A percentile compares a stretch with the other conserved stretches of the same genome.
Conservation (phyloP, 1,140 invertebrate genomes). For the Magallana gigas region DNA sequence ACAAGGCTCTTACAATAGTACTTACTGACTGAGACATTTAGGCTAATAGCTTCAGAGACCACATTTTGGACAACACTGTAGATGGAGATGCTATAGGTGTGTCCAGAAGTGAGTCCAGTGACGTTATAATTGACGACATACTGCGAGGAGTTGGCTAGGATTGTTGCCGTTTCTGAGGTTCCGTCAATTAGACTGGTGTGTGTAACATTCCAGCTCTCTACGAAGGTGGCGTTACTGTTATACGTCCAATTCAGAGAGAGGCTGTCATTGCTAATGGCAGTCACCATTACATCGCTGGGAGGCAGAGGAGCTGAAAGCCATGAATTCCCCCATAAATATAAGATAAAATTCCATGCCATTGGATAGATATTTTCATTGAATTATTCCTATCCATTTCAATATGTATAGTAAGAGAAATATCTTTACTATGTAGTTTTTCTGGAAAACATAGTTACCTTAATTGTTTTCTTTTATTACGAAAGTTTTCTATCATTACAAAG, state of each 20-base stretch:
- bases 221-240: conserved; percentile 46
- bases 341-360: not conserved
- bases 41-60: conserved; percentile 42
- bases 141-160: not conserved
- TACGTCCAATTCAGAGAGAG: conserved; percentile 59
- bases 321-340: not conserved
- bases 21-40: conserved; percentile 65
- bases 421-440: too few relatives aligned
- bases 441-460: not conserved
- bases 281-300: conserved; percentile 40
- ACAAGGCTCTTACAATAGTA: not conserved
- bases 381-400: too few relatives aligned
- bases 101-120: conserved; percentile 56
- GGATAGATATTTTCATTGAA: too few relatives aligned
- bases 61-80: conserved; percentile 50
- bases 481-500: not conserved
- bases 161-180: not conserved
- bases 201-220: conserved; percentile 53
- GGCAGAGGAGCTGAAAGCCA: conserved; percentile 57
- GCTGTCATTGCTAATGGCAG: conserved; percentile 42
- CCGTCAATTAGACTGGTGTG: conserved; percentile 41
- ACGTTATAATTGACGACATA: not conserved
- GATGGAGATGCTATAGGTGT: conserved; percentile 59
- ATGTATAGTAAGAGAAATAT: too few relatives aligned
- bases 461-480: too few relatives aligned